Evolutionary conservation across 2,888 invertebrate species (phyloP).

Genomic region (Cephonodes hylas): DNA sequence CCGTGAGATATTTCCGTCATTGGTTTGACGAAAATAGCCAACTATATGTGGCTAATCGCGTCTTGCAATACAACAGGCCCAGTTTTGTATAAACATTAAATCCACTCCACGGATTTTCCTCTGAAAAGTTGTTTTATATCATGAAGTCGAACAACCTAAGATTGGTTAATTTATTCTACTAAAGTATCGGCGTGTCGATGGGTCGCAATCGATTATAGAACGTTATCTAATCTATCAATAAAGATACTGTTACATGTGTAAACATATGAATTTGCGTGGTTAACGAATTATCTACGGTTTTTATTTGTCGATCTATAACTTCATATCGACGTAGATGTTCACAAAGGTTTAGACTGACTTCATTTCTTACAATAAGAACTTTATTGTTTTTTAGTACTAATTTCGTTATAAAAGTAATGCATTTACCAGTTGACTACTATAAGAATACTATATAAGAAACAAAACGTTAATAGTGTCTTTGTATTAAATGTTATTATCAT

Average conservation of each 20-base stretch:
- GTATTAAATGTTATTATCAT: too few relatives aligned
- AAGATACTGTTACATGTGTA: slow-evolving; percentile 18
- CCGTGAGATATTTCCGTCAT: not conserved
- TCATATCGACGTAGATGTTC: not conserved
- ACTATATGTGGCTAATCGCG: not conserved
- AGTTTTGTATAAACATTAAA: not conserved
- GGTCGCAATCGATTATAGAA: slow-evolving; percentile 26
- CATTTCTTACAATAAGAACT: too few relatives aligned
- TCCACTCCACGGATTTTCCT: too few relatives aligned
- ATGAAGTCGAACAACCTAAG: not conserved
- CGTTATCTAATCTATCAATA: slow-evolving; percentile 37
- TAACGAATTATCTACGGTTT: not conserved
- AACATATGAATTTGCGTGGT: slow-evolving; percentile 1
- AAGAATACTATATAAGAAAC: too few relatives aligned
- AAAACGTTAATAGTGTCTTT: too few relatives aligned
- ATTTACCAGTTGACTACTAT: too few relatives aligned
- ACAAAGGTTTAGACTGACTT: not conserved
- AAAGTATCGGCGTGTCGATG: not conserved
- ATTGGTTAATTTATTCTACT: not conserved
- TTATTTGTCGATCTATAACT: not conserved
- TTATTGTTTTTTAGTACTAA: too few relatives aligned
- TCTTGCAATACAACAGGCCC: not conserved
- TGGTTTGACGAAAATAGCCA: not conserved
- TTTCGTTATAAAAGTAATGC: too few relatives aligned
- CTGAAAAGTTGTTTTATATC: not conserved